Evolutionary conservation across 2,113 vertebrate species (phyloP), one percentile per base, ranked within the genome.

Genomic region (Apteryx mantelli): DNA sequence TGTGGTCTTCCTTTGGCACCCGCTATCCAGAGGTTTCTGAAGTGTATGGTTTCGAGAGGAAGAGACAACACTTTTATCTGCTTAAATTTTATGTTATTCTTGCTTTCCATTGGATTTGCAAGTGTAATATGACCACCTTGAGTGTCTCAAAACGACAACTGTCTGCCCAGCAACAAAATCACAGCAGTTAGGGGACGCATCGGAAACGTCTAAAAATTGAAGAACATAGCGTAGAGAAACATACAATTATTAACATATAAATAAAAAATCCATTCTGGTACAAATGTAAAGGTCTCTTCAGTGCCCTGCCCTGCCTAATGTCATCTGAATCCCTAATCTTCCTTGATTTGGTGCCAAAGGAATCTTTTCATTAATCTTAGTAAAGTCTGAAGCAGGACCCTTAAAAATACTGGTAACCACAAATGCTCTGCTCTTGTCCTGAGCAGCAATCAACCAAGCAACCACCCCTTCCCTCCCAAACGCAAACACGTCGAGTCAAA

Each of bases 311-410:
- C 25, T 50, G 65, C 28, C 52, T 53, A 58, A 48, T 0, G 0
- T 34, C 46, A 78, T 17, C 26, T 56, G 50, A 74, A 50, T 17
- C 26, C 53, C 38, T 22, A 79, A 76, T 11, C 0, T 0, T 5
- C 21, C 24, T 52, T 76, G 17, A 7, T 34, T 75, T 68, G 69
- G 20, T 8, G 18, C 17, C 65, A 30, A 87, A 55, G 32, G 14
- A 88, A 34, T 38, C 9, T 52, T 92, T 19, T 44, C 40, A 6
- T 66, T 50, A n/a, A 58, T 58, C 13, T 55, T 78, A 19, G 0
- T n/a, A 28, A 46, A 82, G 25, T 4, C 22, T 40, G 26, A 83
- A 86, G 44, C 17, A 75, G 50, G 86, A 83, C 2, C 6, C 8
- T 55, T 58, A 66, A 78, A 86, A 92, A 74, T 66, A 69, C 28